Evolutionary conservation across 2,888 invertebrate species (phyloP).

Genomic region (Pyrgus malvae): DNA sequence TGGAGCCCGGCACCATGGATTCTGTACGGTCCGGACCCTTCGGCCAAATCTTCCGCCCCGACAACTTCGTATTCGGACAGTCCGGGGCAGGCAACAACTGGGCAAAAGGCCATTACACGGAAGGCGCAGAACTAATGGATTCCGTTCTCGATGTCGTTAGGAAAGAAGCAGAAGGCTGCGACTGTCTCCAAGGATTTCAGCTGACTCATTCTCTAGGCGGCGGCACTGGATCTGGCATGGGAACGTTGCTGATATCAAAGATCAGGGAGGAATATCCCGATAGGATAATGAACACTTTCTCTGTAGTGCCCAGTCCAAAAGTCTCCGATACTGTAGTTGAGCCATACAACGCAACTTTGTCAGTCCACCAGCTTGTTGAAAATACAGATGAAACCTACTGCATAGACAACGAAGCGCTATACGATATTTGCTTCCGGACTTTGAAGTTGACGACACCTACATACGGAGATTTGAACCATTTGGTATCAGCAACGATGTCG

Average conservation of each 20-base stretch:
- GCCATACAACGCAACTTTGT: too few species aligned
- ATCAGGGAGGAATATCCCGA: conserved; percentile 89
- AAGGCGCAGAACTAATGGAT: conserved; percentile 84
- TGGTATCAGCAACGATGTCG: conserved; percentile 69
- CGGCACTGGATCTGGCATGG: conserved; percentile 89
- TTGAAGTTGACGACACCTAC: conserved; percentile 87
- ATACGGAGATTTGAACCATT: conserved; percentile 83
- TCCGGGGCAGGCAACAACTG: conserved; percentile 83
- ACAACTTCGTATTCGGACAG: conserved; percentile 86
- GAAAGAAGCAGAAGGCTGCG: conserved; percentile 85
- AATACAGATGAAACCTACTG: conserved; percentile 84
- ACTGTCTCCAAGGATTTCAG: conserved; percentile 85
- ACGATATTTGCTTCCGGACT: conserved; percentile 90
- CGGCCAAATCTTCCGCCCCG: conserved; percentile 87
- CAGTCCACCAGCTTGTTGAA: conserved; percentile 85
- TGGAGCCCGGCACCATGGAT: conserved; percentile 82
- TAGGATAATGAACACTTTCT: too few species aligned
- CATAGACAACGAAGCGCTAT: conserved; percentile 61
- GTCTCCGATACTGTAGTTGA: too few species aligned
- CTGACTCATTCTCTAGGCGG: conserved; percentile 86
- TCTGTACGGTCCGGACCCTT: conserved; percentile 85
- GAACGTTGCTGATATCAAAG: conserved; percentile 86
- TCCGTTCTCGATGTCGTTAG: conserved; percentile 82
- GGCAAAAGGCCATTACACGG: conserved; percentile 87
- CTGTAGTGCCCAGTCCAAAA: too few species aligned